Evolutionary conservation across 2,888 invertebrate species (phyloP), one percentile per base, ranked within the genome.

Genomic region (Parnassius smintheus): DNA sequence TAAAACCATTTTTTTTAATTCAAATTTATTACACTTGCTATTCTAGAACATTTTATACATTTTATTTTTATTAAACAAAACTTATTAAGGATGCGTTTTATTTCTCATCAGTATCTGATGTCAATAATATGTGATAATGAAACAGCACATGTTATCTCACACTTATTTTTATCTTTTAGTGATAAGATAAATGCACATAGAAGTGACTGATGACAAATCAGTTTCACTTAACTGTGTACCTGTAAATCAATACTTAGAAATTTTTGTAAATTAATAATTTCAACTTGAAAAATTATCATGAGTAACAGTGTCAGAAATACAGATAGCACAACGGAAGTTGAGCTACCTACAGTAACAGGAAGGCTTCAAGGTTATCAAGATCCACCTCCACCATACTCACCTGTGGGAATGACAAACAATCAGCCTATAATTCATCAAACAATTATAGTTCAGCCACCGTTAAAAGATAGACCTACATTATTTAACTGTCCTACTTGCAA

Each of bases 361-460:
- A 70, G 68, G 61, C 65, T 71, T 2, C 61, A 51, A n/a, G 68
- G 69, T 9, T 68, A 73, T 35, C 70, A 75, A 48, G 83, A 85
- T 35, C 83, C 82, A 13, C 91, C 90, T 8, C 90, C 91, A 2
- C 85, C 90, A 0, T 91, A 91, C 67, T 73, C 81, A 1, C 68
- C 70, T 41, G 73, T 72, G 44, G 56, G 59, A 42, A 52, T 56
- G 45, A 68, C 72, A 57, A 75, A 71, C 46, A 72, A 62, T 56
- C 81, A 77, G 55, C 81, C 78, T 8, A 66, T 78, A 8, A 70
- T 81, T 54, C 82, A 80, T 57, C 81, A 82, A 66, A 82, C 83
- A 56, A 75, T 86, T 59, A 78, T 85, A 54, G 70, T 86, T 42
- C 86, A 85, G 66, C 72, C 78, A 12, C 70, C 74, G 8, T 72